Conservation (phyloP, 2,888 invertebrate genomes). For the Tanypteryx hageni region DNA sequence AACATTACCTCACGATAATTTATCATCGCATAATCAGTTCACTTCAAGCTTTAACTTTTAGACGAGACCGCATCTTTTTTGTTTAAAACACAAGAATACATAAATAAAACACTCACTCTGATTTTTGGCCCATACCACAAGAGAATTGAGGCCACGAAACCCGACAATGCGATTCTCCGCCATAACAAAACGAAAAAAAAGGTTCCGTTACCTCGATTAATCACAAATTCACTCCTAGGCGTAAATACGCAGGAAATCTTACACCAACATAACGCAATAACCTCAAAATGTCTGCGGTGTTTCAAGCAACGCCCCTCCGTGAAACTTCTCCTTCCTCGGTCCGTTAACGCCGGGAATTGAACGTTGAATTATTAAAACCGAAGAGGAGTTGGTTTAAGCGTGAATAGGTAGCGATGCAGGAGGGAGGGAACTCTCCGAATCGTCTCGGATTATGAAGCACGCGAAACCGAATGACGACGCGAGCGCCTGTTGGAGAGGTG, state of each 20-base stretch:
- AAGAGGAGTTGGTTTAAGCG: neutral
- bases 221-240: neutral
- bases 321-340: neutral
- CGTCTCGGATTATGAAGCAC: neutral
- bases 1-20: too few relatives aligned
- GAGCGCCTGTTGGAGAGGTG: neutral
- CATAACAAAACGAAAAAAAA: neutral
- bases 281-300: neutral
- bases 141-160: neutral
- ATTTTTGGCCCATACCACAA: neutral
- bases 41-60: too few relatives aligned
- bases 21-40: too few relatives aligned
- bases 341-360: conserved; percentile 8
- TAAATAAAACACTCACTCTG: neutral
- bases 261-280: conserved; percentile 7
- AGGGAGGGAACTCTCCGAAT: neutral
- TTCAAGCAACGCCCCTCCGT: neutral
- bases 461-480: neutral
- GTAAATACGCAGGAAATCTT: neutral
- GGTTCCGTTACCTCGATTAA: neutral
- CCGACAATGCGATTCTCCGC: neutral
- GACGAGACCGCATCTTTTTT: neutral
- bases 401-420: neutral
- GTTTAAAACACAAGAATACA: neutral
- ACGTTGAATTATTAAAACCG: neutral